Evolutionary conservation across 2,888 invertebrate genomes (phyloP), one percentile per base, ranked within the genome.

Genomic region (Stenodema calcarata): DNA sequence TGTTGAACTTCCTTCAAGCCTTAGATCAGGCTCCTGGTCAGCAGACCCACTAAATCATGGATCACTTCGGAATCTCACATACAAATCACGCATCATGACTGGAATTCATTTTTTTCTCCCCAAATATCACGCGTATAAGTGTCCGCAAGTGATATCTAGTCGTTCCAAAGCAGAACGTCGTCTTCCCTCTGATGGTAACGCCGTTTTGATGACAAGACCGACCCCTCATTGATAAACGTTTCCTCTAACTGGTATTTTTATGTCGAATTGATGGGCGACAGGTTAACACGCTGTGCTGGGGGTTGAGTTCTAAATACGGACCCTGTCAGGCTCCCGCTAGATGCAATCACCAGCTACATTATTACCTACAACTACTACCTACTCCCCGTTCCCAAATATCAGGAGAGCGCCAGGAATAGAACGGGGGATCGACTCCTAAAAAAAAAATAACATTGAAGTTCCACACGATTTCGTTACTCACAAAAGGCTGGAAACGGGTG

Each of bases 361-460:
- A 78, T 78, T 78, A 78, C 78, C 78, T 41, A 78, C 78, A 78
- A 78, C 78, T 35, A 44, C 78, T 44, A n/a, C n/a, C n/a, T n/a
- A n/a, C n/a, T n/a, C n/a, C 78, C 27, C 62, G 62, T 62, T 23
- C 62, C 62, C 62, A 27, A 62, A 62, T 62, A 62, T 62, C 62
- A 23, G 62, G 62, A 62, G 50, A 50, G 62, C n/a, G 11, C 12
- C 62, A 62, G 62, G 12, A 62, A 62, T 62, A 62, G 62, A 62
- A 4, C 62, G 62, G 62, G 54, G 16, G 47, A 47, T n/a, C 2
- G 23, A 11, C 62, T 62, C 62, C 62, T 18, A 62, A 23, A 62
- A 62, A 62, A 62, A 62, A 23, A 62, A 62, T 23, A 62, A 62
- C 62, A 27, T 62, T 9, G 62, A n/a, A n/a, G n/a, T 23, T 23